Conservation (phyloP, 2,113 vertebrate species). For the Cyprinus carpio region DNA sequence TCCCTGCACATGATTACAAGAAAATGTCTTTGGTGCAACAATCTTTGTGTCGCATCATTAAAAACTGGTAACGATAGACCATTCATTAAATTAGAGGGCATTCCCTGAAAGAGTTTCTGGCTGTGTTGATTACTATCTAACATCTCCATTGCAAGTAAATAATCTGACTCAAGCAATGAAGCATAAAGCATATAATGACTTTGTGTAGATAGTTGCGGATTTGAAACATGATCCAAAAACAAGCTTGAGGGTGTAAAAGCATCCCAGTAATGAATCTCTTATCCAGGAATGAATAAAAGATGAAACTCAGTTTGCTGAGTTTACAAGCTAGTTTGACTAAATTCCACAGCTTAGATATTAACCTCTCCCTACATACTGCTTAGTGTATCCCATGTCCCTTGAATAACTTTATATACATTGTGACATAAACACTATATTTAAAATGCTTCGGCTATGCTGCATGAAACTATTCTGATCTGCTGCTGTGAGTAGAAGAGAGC, state of each 20-base stretch:
- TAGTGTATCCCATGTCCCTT: not conserved
- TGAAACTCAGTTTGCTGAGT: not conserved
- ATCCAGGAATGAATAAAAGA: conserved; percentile 5
- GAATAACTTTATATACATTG: not conserved
- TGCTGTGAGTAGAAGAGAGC: conserved; percentile 9
- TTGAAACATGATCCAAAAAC: conserved; percentile 22
- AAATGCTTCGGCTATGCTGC: not conserved
- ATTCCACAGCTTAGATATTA: not conserved
- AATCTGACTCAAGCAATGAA: conserved; percentile 42
- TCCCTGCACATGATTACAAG: not conserved
- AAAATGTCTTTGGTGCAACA: not conserved
- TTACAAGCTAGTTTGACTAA: not conserved
- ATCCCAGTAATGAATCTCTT: conserved; percentile 11
- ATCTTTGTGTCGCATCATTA: conserved; percentile 1
- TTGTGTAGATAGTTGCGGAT: conserved; percentile 40
- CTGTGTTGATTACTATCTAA: conserved; percentile 41
- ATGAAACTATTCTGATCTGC: conserved; percentile 15
- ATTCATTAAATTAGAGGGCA: conserved; percentile 18
- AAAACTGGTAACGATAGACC: not conserved
- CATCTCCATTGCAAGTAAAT: conserved; percentile 30
- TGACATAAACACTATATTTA: not conserved
- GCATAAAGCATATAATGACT: conserved; percentile 45
- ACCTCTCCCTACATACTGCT: not conserved
- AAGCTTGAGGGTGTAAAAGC: conserved; percentile 29
- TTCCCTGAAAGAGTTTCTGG: conserved; percentile 15